Conservation (phyloP, 2,113 vertebrate species). For the Neofelis nebulosa region DNA sequence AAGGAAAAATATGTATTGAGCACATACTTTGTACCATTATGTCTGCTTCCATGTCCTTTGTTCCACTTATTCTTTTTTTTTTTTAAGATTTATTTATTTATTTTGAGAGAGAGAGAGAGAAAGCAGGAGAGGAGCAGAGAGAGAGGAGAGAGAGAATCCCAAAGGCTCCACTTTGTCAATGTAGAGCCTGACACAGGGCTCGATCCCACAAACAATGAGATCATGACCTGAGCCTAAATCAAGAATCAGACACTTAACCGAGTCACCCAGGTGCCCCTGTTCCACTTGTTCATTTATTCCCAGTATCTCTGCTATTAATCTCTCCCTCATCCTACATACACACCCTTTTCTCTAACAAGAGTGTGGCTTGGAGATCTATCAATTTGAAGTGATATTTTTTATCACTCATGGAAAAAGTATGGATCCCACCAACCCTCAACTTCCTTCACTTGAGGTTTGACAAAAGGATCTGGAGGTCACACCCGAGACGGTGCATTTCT, state of each 20-base stretch:
- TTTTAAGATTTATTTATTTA: too few species aligned
- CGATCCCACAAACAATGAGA: too few species aligned
- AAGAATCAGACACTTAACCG: too few species aligned
- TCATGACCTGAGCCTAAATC: too few species aligned
- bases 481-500: not conserved
- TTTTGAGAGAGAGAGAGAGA: too few species aligned
- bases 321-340: not conserved
- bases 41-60: not conserved
- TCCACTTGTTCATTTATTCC: not conserved
- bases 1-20: not conserved
- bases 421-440: not conserved
- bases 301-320: not conserved
- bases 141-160: too few species aligned
- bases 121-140: too few species aligned
- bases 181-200: too few species aligned
- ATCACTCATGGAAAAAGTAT: not conserved
- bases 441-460: constrained; percentile 2
- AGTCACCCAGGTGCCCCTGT: not conserved
- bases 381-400: not conserved
- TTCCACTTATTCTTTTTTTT: not conserved
- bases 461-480: not conserved
- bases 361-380: not conserved
- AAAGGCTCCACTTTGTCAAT: too few species aligned
- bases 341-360: not conserved
- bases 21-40: too few species aligned